These are phyloP conservation scores for Drosophila pseudoananassae DNA, from an alignment of 1,140 invertebrate species.

Conservation along the genomic window DNA sequence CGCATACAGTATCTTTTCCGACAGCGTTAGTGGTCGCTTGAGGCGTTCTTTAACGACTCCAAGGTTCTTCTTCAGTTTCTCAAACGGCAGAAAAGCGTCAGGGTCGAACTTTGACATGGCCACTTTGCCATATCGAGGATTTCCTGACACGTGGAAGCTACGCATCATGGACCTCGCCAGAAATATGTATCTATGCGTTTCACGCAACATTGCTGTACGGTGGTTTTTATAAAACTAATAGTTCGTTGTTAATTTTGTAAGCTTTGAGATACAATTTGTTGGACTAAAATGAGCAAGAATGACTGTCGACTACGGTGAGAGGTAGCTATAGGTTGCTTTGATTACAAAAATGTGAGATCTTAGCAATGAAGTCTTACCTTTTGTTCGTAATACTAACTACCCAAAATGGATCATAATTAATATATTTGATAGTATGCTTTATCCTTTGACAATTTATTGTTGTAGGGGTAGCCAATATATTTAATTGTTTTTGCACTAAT, in stretches of 20 bases:
- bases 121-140: constrained; percentile 84
- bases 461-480: not conserved
- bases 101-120: constrained; percentile 98
- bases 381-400: too few relatives aligned
- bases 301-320: not conserved
- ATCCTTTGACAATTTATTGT: not conserved
- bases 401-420: too few relatives aligned
- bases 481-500: constrained; percentile 2
- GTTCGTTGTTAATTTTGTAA: not conserved
- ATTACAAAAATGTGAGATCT: not conserved
- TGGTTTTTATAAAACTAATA: not conserved
- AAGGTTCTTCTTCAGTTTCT: constrained; percentile 91
- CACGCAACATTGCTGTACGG: not conserved
- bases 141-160: constrained; percentile 1
- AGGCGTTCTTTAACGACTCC: constrained; percentile 94
- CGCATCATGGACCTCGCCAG: constrained; percentile 23
- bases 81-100: constrained; percentile 92
- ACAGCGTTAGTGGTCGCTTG: constrained; percentile 96
- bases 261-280: not conserved
- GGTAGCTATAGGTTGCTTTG: constrained; percentile 3
- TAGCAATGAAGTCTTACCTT: too few relatives aligned
- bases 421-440: not conserved
- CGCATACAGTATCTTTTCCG: constrained; percentile 99
- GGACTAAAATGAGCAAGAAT: not conserved
- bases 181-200: constrained; percentile 18